These are phyloP conservation scores for Coracopsis vasa DNA, from an alignment of 2,113 vertebrate species.

Conservation along the genomic window DNA sequence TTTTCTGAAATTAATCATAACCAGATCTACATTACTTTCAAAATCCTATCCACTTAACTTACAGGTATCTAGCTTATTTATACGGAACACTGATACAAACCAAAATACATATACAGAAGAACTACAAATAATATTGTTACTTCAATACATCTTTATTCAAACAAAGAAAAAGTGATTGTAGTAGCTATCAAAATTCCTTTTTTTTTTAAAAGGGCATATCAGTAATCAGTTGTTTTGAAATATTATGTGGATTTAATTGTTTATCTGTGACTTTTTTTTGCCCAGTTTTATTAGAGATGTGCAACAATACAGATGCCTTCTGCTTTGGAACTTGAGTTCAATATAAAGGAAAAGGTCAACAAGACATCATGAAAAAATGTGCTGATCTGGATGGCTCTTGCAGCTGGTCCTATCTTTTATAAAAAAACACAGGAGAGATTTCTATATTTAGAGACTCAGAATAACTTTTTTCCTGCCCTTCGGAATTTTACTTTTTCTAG, in stretches of 20 bases:
- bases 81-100: background rate
- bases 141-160: background rate
- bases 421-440: background rate
- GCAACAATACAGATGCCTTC: background rate
- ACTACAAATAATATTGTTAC: background rate
- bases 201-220: background rate
- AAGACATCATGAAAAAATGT: constrained; percentile 23
- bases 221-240: background rate
- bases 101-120: background rate
- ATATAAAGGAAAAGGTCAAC: constrained; percentile 12
- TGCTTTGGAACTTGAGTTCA: background rate
- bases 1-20: background rate
- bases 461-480: background rate
- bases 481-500: background rate
- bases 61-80: background rate
- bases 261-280: background rate
- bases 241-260: background rate
- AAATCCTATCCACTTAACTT: background rate
- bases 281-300: background rate
- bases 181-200: background rate
- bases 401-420: background rate
- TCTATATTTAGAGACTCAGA: constrained; percentile 12
- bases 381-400: background rate
- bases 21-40: background rate
- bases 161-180: background rate